These are phyloP conservation scores for Cheiracanthium punctorium DNA, from an alignment of 2,888 invertebrate species.

Conservation along the genomic window DNA sequence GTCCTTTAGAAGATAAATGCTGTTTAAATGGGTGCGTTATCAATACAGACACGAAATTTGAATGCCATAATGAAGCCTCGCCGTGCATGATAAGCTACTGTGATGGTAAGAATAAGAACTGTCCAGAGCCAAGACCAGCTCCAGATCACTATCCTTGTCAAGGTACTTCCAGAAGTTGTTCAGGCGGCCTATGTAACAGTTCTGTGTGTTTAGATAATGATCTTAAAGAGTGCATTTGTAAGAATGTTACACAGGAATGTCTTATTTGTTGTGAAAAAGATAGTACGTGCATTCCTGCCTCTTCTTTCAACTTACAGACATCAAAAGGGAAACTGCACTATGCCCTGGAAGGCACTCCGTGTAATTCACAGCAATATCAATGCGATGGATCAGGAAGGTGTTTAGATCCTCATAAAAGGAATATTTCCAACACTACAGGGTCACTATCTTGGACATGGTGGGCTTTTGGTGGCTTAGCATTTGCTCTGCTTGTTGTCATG, in stretches of 20 bases:
- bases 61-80: conserved; percentile 20
- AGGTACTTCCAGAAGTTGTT: conserved; percentile 36
- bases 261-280: conserved; percentile 38
- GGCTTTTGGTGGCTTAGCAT: neutral
- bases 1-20: conserved; percentile 50
- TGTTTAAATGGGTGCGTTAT: conserved; percentile 37
- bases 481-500: conserved; percentile 6
- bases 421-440: no score
- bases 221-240: conserved; percentile 33
- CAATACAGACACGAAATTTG: neutral
- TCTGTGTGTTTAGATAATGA: conserved; percentile 36
- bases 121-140: neutral
- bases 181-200: conserved; percentile 41
- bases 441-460: no score
- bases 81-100: conserved; percentile 32
- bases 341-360: conserved; percentile 1
- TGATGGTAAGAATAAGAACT: conserved; percentile 10
- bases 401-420: neutral
- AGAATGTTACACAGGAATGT: neutral
- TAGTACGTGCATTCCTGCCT: conserved; percentile 23
- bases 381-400: conserved; percentile 27
- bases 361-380: neutral
- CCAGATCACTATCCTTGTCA: conserved; percentile 40
- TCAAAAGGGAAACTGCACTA: neutral
- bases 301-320: neutral